phyloP scores from a whole-genome alignment of 64 coral and sea anemone species.

The Hydrozoanthus tunicans region DNA sequence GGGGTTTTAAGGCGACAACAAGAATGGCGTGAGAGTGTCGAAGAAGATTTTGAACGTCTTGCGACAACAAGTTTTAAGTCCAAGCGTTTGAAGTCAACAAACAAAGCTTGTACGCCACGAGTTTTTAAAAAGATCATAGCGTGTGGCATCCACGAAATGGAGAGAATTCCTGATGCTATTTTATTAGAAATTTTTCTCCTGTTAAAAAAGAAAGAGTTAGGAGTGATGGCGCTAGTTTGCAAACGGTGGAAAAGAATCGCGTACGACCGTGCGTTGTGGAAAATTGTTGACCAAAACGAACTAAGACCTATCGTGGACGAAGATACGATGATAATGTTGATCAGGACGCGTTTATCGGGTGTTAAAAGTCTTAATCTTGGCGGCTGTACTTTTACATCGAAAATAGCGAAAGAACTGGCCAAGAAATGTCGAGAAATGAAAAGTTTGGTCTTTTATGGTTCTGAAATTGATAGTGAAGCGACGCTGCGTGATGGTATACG shows the following conservation, averaged over 20 bases:
- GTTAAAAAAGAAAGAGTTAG: conserved; percentile 78
- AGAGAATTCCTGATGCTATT: conserved; percentile 88
- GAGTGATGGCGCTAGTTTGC: conserved; percentile 75
- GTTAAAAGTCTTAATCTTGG: conserved; percentile 90
- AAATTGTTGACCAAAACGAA: conserved; percentile 83
- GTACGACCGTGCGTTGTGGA: conserved; percentile 96
- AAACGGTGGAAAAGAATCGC: conserved; percentile 92
- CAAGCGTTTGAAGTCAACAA: conserved; percentile 55
- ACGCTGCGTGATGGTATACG: conserved; percentile 82
- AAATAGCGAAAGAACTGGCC: conserved; percentile 91
- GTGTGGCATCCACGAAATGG: conserved; percentile 66
- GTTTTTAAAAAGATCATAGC: conserved; percentile 29
- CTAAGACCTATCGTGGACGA: conserved; percentile 75
- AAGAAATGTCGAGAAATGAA: conserved; percentile 80
- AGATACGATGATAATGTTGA: conserved; percentile 96
- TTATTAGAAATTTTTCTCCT: conserved; percentile 91
- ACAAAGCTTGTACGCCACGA: conserved; percentile 66
- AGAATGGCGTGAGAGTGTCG: conserved; percentile 56
- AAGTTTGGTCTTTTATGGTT: conserved; percentile 81
- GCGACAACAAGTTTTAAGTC: conserved; percentile 50
- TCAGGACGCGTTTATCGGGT: conserved; percentile 91
- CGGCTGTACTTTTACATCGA: conserved; percentile 81
- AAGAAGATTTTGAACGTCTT: conserved; percentile 51
- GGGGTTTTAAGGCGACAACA: neutral
- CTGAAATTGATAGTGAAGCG: conserved; percentile 74